These are phyloP conservation scores for Apodemia zela DNA, from an alignment of 2,888 invertebrate genomes.

Conservation along the genomic window DNA sequence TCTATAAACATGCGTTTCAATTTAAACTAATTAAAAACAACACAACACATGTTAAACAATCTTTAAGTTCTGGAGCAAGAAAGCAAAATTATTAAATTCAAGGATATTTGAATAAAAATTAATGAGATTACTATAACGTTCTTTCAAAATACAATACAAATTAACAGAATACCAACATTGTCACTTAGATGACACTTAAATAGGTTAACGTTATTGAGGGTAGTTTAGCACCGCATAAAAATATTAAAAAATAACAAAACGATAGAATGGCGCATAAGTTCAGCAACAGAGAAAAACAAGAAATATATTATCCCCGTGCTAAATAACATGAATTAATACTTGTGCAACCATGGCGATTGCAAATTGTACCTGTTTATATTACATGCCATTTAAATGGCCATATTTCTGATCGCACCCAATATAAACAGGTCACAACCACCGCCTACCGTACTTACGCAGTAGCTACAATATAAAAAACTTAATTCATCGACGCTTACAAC, in stretches of 20 bases:
- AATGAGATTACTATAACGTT: conserved; percentile 22
- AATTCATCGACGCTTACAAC: conserved; percentile 75
- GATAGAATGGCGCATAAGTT: conserved; percentile 47
- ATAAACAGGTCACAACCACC: conserved; percentile 23
- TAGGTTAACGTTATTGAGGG: conserved; percentile 63
- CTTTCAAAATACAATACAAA: conserved; percentile 18
- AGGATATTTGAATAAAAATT: conserved; percentile 3
- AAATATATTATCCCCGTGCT: conserved; percentile 41
- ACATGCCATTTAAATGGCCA: conserved; percentile 9
- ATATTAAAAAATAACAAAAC: conserved; percentile 55
- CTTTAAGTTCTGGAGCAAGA: conserved; percentile 14
- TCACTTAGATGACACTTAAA: conserved; percentile 50
- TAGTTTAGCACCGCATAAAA: conserved; percentile 69
- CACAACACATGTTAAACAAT: conserved; percentile 15
- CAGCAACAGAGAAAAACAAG: conserved; percentile 37
- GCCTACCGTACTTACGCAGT: conserved; percentile 49
- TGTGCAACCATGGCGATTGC: conserved; percentile 39
- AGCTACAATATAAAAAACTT: conserved; percentile 63
- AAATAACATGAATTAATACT: conserved; percentile 53
- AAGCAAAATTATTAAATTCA: conserved; percentile 1
- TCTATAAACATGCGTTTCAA: conserved; percentile 10
- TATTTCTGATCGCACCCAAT: conserved; percentile 18
- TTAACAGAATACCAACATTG: conserved; percentile 45
- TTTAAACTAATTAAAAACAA: conserved; percentile 18
- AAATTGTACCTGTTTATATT: conserved; percentile 22